Conservation (phyloP, 2,797 vertebrate genomes). For the Phyllotis vaccarum region DNA sequence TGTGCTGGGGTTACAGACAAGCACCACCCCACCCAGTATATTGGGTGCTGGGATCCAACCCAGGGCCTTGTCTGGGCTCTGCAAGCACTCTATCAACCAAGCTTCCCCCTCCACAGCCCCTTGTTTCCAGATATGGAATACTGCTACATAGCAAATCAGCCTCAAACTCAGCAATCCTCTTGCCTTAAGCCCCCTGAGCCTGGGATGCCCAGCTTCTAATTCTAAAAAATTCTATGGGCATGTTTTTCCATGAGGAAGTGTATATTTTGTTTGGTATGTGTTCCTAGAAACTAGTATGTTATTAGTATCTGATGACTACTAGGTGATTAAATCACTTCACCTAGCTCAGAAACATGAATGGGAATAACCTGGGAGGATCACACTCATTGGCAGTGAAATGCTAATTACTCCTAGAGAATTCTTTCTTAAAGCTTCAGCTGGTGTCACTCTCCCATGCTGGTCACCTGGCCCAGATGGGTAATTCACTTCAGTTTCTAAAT, state of each 20-base stretch:
- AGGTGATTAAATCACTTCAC: conserved; percentile 40
- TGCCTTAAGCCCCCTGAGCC: not conserved
- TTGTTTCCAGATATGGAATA: not conserved
- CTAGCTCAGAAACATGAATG: conserved; percentile 46
- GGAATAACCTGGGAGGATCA: conserved; percentile 63
- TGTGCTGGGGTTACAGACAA: not conserved
- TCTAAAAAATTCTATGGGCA: conserved; percentile 58
- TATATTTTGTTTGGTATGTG: conserved; percentile 58
- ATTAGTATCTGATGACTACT: conserved; percentile 60
- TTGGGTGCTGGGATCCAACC: not conserved
- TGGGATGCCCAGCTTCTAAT: not conserved
- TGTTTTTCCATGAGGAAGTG: conserved; percentile 61
- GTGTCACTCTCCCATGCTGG: not conserved
- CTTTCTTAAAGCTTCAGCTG: not conserved
- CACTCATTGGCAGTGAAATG: conserved; percentile 1
- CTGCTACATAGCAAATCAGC: not conserved
- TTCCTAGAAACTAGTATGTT: conserved; percentile 53
- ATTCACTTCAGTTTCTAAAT: conserved; percentile 60
- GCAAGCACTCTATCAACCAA: not conserved
- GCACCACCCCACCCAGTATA: not conserved
- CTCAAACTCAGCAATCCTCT: not conserved
- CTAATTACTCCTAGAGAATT: conserved; percentile 26
- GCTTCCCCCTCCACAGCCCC: not conserved
- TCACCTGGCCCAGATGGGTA: not conserved
- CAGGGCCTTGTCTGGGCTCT: not conserved